phyloP scores from a whole-genome alignment of 2,113 vertebrate genomes.

The Laticauda colubrina region DNA sequence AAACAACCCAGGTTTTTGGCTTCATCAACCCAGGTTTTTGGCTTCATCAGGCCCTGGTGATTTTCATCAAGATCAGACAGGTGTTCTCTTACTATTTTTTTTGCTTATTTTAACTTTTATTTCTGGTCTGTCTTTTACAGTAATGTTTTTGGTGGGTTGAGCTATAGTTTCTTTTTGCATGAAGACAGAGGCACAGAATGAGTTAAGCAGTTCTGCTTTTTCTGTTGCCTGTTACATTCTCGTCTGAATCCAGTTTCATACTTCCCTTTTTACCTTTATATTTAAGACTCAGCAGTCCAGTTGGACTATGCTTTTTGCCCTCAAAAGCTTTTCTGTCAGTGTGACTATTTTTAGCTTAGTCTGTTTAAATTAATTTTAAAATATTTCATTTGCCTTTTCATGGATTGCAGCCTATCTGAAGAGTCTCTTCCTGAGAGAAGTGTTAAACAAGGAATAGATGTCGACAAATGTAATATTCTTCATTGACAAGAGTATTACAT shows the following conservation, averaged over 20 bases:
- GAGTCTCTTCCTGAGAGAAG: not conserved
- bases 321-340: not conserved
- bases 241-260: not conserved
- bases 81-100: no score
- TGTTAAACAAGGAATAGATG: not conserved
- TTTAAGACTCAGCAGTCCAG: not conserved
- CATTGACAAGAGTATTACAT: not conserved
- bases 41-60: no score
- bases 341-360: not conserved
- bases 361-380: not conserved
- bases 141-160: no score
- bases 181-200: no score
- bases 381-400: not conserved
- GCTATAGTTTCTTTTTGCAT: no score
- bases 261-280: not conserved
- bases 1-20: no score
- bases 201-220: no score
- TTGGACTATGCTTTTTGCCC: not conserved
- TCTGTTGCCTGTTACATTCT: not conserved
- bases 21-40: no score
- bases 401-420: not conserved
- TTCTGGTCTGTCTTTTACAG: no score
- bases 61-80: no score
- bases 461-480: not conserved
- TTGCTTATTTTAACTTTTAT: no score